Evolutionary conservation across 1,140 invertebrate genomes (phyloP), one percentile per base, ranked within the genome.

Genomic region (Procambarus clarkii): DNA sequence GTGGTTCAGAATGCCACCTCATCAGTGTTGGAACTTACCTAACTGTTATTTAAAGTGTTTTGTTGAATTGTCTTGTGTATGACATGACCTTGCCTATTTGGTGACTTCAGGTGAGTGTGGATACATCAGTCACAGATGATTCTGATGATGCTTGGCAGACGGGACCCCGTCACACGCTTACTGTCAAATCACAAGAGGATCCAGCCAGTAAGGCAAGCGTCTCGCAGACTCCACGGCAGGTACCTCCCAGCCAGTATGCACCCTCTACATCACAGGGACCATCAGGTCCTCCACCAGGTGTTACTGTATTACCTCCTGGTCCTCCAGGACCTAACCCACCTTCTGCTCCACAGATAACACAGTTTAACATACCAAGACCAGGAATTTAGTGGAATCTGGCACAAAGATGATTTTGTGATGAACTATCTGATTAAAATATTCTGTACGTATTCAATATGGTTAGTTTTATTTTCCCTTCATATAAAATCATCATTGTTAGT

Each of bases 111-210:
- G 95, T 97, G 0, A 96, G 95, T n/a, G 95, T 96, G 94, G 96
- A 96, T 93, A 96, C 97, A 24, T 96, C 96, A 71, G 96, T 97
- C 71, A 94, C 97, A 3, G 97, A 98, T 94, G 95, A 96, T 92
- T 95, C 95, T 92, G 97, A 96, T 11, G 96, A 96, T 91, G 95
- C 96, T 18, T 98, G 97, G 97, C 96, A 96, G 92, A 97, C 97
- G 15, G 97, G 97, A 21, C 97, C 97, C 9, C 95, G 95, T 91
- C 96, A 96, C 4, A 95, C 95, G 2, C 94, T 97, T 13, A 95
- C 95, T 89, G 96, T 97, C 5, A 96, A 97, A 94, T 96, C 97
- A 2, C 96, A 96, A 87, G 97, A 97, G 93, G 97, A 97, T 93
- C 94, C 95, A 48, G 87, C 92, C 64, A 92, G 86, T 54, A 91